phyloP scores from a whole-genome alignment of 2,113 vertebrate genomes.

The Petromus typicus region DNA sequence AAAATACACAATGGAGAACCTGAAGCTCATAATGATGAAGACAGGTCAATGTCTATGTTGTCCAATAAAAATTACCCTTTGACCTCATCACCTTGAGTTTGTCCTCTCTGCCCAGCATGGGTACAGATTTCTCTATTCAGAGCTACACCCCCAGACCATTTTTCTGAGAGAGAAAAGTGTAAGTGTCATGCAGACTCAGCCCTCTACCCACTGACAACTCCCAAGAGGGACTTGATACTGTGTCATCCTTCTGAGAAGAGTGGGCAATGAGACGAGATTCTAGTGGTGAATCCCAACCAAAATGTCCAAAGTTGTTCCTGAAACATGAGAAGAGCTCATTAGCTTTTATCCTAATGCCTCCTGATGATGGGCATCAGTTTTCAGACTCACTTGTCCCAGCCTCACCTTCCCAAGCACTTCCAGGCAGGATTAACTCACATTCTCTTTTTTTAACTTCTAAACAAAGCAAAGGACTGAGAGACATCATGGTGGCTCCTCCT shows the following conservation, averaged over 20 bases:
- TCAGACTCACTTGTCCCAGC: not conserved
- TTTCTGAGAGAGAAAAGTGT: not conserved
- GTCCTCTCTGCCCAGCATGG: not conserved
- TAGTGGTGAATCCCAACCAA: not conserved
- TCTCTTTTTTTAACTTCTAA: not conserved
- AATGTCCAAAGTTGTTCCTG: not conserved
- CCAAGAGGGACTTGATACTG: not conserved
- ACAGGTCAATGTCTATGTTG: not conserved
- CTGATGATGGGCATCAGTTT: not conserved
- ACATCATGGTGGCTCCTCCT: not conserved
- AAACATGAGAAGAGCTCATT: not conserved
- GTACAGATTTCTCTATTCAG: not conserved
- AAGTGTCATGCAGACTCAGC: not conserved
- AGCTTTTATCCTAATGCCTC: not conserved
- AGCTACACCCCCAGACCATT: not conserved
- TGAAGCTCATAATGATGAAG: not conserved
- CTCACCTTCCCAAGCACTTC: no score
- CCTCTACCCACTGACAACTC: not conserved
- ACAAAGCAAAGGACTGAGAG: not conserved
- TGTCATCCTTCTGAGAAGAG: not conserved
- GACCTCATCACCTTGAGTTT: not conserved
- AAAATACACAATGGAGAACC: not conserved
- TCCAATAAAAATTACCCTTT: not conserved
- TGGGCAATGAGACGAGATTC: not conserved
- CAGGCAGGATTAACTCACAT: not conserved